Percentiles rank a stretch among this genome's conserved stretches.
These are phyloP conservation scores for Zaprionus gabonicus DNA, from an alignment of 1,140 invertebrate species.

Conservation along the genomic window DNA sequence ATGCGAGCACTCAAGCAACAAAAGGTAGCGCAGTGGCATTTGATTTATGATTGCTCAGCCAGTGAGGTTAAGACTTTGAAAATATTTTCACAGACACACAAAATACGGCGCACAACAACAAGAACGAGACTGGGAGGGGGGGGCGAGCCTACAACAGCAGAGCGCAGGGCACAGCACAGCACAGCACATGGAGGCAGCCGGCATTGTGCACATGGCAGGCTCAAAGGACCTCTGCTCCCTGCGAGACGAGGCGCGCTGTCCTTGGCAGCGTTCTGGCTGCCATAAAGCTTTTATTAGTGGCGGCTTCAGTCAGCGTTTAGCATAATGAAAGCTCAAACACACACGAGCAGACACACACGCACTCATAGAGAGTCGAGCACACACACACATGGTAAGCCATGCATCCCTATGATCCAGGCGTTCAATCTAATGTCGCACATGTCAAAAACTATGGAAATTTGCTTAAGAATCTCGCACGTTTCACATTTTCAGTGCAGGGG, in stretches of 20 bases:
- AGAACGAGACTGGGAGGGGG: not conserved
- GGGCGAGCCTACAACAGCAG: conserved; percentile 13
- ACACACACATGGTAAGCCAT: not conserved
- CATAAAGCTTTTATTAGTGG: conserved; percentile 74
- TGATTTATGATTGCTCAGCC: conserved; percentile 81
- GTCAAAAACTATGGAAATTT: conserved; percentile 76
- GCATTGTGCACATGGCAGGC: conserved; percentile 27
- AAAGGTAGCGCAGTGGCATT: conserved; percentile 77
- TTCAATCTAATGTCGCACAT: conserved; percentile 80
- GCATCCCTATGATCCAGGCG: conserved; percentile 51
- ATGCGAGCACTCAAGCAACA: conserved; percentile 74
- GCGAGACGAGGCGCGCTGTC: conserved; percentile 5
- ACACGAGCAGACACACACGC: conserved; percentile 18
- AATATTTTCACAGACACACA: conserved; percentile 79
- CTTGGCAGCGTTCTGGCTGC: conserved; percentile 27
- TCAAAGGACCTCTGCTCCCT: conserved; percentile 21
- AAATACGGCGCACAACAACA: conserved; percentile 48
- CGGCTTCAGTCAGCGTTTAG: conserved; percentile 45
- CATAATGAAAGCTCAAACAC: conserved; percentile 56
- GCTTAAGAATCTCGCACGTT: conserved; percentile 67
- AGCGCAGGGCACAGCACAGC: not conserved
- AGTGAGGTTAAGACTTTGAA: conserved; percentile 81
- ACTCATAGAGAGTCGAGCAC: not conserved
- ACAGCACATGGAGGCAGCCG: not conserved
- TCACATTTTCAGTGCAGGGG: conserved; percentile 10